Evolutionary conservation across 1,140 invertebrate genomes (phyloP).

Genomic region (Eueides isabella): DNA sequence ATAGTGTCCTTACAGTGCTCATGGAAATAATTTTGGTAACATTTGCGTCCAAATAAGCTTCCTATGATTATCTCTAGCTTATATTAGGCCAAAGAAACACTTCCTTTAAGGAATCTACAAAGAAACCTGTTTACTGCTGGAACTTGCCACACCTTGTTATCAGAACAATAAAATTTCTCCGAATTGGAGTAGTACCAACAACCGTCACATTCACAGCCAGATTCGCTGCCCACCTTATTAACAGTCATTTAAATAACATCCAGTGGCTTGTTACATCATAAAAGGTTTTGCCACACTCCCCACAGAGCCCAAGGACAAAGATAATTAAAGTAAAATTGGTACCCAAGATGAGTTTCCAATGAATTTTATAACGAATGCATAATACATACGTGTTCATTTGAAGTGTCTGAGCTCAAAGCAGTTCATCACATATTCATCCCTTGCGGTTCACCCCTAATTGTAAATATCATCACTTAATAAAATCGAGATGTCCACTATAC

Average conservation of each 20-base stretch:
- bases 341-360: conserved; percentile 4
- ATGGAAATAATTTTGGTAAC: no score
- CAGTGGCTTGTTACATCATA: neutral
- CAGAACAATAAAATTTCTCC: no score
- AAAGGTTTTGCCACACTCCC: neutral
- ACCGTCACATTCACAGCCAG: neutral
- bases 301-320: neutral
- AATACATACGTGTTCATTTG: conserved; percentile 1
- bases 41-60: no score
- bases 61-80: no score
- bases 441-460: conserved; percentile 32
- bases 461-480: conserved; percentile 33
- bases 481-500: conserved; percentile 16
- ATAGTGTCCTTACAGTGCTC: no score
- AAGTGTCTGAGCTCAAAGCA: conserved; percentile 12
- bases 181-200: neutral
- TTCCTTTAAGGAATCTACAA: no score
- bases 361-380: conserved; percentile 18
- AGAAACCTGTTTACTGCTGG: no score
- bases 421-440: conserved; percentile 35
- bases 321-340: conserved; percentile 9
- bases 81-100: no score
- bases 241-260: neutral
- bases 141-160: no score
- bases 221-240: neutral